These are phyloP conservation scores for Amblyteles armatorius DNA, from an alignment of 2,888 invertebrate genomes.

Conservation along the genomic window DNA sequence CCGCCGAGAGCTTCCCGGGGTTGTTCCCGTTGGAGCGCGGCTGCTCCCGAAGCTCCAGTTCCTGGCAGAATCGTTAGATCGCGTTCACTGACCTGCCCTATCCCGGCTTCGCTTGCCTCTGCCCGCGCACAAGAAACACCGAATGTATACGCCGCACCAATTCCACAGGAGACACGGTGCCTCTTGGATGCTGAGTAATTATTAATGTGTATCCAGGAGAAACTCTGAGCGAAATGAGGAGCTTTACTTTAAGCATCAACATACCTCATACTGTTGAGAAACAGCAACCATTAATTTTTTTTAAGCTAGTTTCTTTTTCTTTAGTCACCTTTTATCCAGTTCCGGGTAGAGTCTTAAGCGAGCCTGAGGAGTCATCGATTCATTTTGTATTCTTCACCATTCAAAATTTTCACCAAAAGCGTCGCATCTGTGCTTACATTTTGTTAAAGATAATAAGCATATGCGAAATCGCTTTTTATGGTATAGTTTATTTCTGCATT, in stretches of 20 bases:
- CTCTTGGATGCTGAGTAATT: background rate
- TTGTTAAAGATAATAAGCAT: too few relatives aligned
- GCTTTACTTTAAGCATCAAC: background rate
- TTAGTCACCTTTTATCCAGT: background rate
- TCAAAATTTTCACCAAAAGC: too few relatives aligned
- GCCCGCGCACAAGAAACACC: background rate
- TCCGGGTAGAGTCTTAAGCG: too few relatives aligned
- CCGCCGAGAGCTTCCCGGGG: constrained; percentile 74
- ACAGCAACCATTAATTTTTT: background rate
- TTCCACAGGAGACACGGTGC: background rate
- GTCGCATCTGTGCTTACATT: too few relatives aligned
- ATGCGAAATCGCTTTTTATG: too few relatives aligned
- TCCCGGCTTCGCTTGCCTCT: constrained; percentile 60
- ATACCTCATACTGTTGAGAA: background rate
- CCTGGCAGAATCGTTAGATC: constrained; percentile 71
- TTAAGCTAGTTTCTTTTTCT: background rate
- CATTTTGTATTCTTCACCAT: too few relatives aligned
- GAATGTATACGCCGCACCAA: background rate
- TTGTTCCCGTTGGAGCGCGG: constrained; percentile 66
- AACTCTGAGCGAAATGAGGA: background rate
- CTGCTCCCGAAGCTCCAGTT: constrained; percentile 46
- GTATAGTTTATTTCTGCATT: too few relatives aligned
- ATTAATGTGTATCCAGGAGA: constrained; percentile 1
- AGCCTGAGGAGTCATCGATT: too few relatives aligned
- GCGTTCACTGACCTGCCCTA: constrained; percentile 81